phyloP scores from a whole-genome alignment of 2,888 invertebrate species.

The Cephus runcator region DNA sequence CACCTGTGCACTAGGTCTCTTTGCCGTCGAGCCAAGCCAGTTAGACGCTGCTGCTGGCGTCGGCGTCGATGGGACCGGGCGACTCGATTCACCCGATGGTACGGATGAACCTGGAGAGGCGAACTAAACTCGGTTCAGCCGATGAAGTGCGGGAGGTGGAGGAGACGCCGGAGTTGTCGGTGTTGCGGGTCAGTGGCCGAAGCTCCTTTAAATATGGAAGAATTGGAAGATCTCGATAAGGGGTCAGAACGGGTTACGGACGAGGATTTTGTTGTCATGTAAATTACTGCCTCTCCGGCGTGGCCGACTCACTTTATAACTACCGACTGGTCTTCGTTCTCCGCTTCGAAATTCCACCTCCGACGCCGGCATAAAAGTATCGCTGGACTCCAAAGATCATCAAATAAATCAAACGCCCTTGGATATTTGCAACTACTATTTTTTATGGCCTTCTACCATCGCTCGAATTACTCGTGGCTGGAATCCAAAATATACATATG shows the following conservation, averaged over 20 bases:
- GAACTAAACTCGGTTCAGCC: constrained; percentile 23
- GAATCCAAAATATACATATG: too few species aligned
- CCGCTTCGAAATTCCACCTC: not conserved
- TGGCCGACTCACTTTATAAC: not conserved
- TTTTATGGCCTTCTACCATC: too few species aligned
- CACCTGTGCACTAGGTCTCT: constrained; percentile 62
- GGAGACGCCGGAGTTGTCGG: constrained; percentile 25
- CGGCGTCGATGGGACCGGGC: not conserved
- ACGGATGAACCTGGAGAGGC: too few species aligned
- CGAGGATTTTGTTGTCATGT: constrained; percentile 62
- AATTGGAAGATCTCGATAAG: constrained; percentile 61
- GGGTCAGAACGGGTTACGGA: constrained; percentile 53
- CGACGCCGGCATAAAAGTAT: too few species aligned
- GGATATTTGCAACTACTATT: too few species aligned
- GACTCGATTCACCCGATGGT: too few species aligned
- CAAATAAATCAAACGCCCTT: too few species aligned
- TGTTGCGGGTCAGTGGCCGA: constrained; percentile 51
- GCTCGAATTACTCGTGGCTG: too few species aligned
- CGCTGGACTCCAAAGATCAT: too few species aligned
- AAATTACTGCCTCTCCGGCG: constrained; percentile 50
- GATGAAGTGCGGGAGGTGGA: constrained; percentile 25
- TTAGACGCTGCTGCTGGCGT: not conserved
- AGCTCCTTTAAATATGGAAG: constrained; percentile 61
- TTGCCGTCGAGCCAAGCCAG: constrained; percentile 27
- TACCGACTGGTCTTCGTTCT: not conserved